Conservation (phyloP, 1,140 invertebrate genomes). For the Zaprionus ornatus region DNA sequence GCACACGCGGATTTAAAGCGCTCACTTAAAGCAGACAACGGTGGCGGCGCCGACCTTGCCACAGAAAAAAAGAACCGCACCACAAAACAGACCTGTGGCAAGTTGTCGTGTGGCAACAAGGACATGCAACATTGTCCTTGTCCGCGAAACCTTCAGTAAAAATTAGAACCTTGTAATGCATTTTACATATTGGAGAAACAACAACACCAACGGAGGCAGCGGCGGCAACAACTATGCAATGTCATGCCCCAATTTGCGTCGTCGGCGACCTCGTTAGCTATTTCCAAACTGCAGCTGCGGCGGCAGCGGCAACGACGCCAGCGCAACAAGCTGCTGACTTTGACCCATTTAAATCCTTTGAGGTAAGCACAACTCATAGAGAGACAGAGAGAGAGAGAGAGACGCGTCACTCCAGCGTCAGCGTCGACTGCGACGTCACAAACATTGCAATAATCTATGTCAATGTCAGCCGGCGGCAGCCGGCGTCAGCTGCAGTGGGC, state of each 20-base stretch:
- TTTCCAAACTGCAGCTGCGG: constrained; percentile 57
- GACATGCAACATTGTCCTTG: constrained; percentile 54
- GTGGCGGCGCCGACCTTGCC: constrained; percentile 48
- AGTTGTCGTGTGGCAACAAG: constrained; percentile 8
- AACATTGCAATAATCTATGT: constrained; percentile 69
- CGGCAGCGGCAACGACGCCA: constrained; percentile 16
- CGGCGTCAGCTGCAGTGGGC: constrained; percentile 67
- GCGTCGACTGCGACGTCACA: constrained; percentile 41
- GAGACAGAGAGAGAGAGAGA: constrained; percentile 1
- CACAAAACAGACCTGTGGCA: neutral
- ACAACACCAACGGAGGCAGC: constrained; percentile 28
- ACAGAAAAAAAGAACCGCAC: neutral
- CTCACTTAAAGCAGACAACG: constrained; percentile 40
- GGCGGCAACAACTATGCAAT: constrained; percentile 58
- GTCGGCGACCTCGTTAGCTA: constrained; percentile 57
- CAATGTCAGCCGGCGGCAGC: constrained; percentile 81
- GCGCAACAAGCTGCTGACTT: constrained; percentile 78
- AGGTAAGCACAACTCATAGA: constrained; percentile 73
- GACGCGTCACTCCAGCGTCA: constrained; percentile 2
- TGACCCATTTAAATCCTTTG: constrained; percentile 82
- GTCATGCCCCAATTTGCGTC: constrained; percentile 75
- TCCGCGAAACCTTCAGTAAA: constrained; percentile 44
- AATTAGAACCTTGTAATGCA: constrained; percentile 67
- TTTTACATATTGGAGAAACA: constrained; percentile 42
- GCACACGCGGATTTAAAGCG: neutral